These are phyloP conservation scores for Drosophila simulans DNA, from an alignment of 1,140 invertebrate species.

Conservation along the genomic window DNA sequence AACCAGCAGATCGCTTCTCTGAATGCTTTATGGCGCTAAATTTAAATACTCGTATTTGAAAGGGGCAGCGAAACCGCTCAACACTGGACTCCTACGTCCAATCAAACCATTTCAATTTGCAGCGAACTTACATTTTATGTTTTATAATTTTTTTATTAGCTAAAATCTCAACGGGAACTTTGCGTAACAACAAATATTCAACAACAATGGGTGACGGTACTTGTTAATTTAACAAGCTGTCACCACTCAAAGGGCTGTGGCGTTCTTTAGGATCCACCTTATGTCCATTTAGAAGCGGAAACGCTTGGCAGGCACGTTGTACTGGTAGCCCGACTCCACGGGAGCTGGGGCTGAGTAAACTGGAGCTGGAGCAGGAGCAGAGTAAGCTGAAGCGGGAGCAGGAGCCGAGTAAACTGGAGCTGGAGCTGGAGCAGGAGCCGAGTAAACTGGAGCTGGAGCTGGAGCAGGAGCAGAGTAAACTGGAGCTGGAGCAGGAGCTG, in stretches of 20 bases:
- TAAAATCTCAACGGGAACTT: conserved; percentile 80
- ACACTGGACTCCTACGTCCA: not conserved
- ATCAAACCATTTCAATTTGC: conserved; percentile 18
- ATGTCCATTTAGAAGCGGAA: conserved; percentile 73
- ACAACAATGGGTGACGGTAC: conserved; percentile 55
- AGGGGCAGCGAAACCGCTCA: conserved; percentile 6
- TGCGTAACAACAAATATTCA: conserved; percentile 79
- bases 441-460: conserved; percentile 32
- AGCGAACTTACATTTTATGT: conserved; percentile 43
- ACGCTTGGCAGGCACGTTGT: conserved; percentile 75
- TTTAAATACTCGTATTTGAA: conserved; percentile 18
- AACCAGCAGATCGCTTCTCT: conserved; percentile 21
- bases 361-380: conserved; percentile 26
- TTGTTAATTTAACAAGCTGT: conserved; percentile 75
- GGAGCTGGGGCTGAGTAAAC: conserved; percentile 40
- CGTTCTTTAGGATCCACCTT: conserved; percentile 6
- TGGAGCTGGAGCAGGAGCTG: conserved; percentile 41
- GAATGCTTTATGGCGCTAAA: conserved; percentile 20
- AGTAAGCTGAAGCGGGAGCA: conserved; percentile 35
- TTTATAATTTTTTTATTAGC: conserved; percentile 64
- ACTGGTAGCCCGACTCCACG: conserved; percentile 64
- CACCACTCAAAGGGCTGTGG: conserved; percentile 22
- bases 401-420: conserved; percentile 46
- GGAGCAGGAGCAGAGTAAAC: conserved; percentile 27
- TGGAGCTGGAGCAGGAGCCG: conserved; percentile 39